Conservation (phyloP, 2,113 vertebrate genomes). For the Colistium nudipinnis region DNA sequence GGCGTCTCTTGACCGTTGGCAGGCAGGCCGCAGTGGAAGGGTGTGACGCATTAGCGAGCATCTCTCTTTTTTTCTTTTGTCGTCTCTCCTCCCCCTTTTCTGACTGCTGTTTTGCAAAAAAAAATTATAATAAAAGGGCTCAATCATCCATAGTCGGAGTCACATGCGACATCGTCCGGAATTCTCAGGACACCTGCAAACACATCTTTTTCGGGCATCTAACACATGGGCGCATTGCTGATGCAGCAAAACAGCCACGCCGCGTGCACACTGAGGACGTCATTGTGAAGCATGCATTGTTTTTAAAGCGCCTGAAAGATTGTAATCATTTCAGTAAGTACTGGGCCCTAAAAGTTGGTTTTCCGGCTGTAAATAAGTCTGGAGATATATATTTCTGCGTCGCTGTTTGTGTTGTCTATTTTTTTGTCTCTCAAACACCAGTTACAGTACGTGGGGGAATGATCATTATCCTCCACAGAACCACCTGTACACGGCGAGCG, state of each 20-base stretch:
- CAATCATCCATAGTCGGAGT: constrained; percentile 3
- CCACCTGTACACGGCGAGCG: constrained; percentile 52
- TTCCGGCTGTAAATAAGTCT: constrained; percentile 45
- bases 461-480: constrained; percentile 48
- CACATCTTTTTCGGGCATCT: constrained; percentile 2
- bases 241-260: constrained; percentile 9
- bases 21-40: constrained; percentile 15
- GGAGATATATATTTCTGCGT: constrained; percentile 35
- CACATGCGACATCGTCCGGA: not conserved
- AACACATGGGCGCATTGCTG: constrained; percentile 8
- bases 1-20: constrained; percentile 43
- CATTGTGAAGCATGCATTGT: constrained; percentile 10
- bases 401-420: constrained; percentile 31
- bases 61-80: constrained; percentile 10
- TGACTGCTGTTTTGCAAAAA: constrained; percentile 10
- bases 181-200: not conserved
- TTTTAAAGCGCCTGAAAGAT: constrained; percentile 37
- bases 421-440: constrained; percentile 48
- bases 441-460: constrained; percentile 41
- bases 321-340: constrained; percentile 53
- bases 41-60: constrained; percentile 28
- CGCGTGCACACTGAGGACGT: constrained; percentile 4
- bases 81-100: constrained; percentile 21
- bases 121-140: too few species aligned
- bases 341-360: constrained; percentile 21